Percentiles rank a stretch among this genome's conserved stretches.
Evolutionary conservation across 1,140 invertebrate species (phyloP).

Genomic region (Chelonus insularis): DNA sequence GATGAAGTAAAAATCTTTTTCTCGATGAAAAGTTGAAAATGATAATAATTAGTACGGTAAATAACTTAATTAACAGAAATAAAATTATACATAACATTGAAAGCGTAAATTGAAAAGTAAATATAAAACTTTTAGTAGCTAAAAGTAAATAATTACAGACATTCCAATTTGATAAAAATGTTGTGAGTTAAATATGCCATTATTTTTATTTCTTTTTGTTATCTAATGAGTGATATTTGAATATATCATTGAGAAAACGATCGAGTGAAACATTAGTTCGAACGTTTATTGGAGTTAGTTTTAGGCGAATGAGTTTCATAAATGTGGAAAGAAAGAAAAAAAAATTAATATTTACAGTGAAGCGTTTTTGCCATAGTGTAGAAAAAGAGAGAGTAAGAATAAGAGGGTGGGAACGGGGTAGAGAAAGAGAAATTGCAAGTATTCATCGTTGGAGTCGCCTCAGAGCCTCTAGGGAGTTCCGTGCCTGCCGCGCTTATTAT

Average conservation of each 20-base stretch:
- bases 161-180: no score
- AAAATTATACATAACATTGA: no score
- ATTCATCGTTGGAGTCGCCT: constrained; percentile 41
- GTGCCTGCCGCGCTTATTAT: constrained; percentile 37
- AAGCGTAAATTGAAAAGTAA: no score
- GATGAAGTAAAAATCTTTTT: no score
- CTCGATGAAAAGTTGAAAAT: no score
- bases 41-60: no score
- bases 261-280: constrained; percentile 51
- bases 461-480: constrained; percentile 35
- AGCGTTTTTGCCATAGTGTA: background rate
- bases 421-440: constrained; percentile 28
- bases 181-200: no score
- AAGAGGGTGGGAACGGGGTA: background rate
- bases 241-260: constrained; percentile 31
- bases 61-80: no score
- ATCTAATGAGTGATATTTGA: background rate
- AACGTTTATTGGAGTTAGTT: constrained; percentile 61
- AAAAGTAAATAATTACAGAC: no score
- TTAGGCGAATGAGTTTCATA: constrained; percentile 56
- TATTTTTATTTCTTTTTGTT: no score
- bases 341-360: constrained; percentile 40
- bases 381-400: constrained; percentile 18
- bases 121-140: no score
- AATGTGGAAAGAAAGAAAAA: constrained; percentile 36